Evolutionary conservation across 2,888 invertebrate species (phyloP).

Genomic region (Lutraria lutraria): DNA sequence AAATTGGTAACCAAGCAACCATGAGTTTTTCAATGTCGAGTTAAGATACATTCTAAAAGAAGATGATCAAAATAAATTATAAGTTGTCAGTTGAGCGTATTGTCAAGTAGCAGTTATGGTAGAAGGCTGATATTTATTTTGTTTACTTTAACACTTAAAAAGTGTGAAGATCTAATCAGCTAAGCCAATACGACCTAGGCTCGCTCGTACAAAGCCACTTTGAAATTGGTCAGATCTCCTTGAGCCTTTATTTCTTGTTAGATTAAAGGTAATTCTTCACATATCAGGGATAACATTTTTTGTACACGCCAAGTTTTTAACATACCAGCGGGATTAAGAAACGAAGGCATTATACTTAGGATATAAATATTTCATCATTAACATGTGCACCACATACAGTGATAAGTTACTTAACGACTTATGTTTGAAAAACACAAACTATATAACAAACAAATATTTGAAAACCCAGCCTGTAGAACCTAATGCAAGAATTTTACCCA

Average conservation of each 20-base stretch:
- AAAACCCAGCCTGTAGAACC: no score
- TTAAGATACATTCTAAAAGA: background rate
- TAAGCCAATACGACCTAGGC: background rate
- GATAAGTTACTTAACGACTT: no score
- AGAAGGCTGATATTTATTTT: background rate
- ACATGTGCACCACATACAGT: background rate
- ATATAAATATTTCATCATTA: background rate
- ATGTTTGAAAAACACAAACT: no score
- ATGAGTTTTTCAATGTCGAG: background rate
- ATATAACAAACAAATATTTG: no score
- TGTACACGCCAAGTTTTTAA: background rate
- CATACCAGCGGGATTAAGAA: background rate
- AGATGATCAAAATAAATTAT: background rate
- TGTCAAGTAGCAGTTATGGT: slow-evolving; percentile 5
- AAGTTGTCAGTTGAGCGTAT: background rate
- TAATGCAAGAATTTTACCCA: no score
- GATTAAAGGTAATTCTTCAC: slow-evolving; percentile 4
- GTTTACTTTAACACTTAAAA: slow-evolving; percentile 6
- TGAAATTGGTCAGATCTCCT: background rate
- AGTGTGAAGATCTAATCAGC: slow-evolving; percentile 2
- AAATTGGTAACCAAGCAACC: background rate
- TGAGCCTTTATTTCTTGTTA: background rate
- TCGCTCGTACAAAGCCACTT: background rate
- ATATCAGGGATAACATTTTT: background rate
- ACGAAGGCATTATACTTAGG: background rate